These are phyloP conservation scores for Lontra canadensis DNA, from an alignment of 2,113 vertebrate genomes.

Conservation along the genomic window DNA sequence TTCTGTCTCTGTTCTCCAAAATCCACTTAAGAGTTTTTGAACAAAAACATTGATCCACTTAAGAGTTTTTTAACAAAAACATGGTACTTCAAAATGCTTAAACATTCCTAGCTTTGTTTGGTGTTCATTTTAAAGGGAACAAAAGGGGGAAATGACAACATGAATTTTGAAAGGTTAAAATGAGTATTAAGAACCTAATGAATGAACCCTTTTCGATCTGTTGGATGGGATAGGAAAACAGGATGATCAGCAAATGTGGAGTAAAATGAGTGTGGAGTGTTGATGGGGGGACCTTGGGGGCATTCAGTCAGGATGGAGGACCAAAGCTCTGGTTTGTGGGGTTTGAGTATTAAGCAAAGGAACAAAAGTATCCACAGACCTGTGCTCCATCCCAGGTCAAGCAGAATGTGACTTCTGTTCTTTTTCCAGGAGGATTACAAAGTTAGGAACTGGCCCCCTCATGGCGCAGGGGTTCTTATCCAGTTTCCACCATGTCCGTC, in stretches of 20 bases:
- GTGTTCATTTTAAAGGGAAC: constrained; percentile 13
- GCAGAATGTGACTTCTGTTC: neutral
- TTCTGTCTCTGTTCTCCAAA: neutral
- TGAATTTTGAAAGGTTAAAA: neutral
- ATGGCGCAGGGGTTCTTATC: neutral
- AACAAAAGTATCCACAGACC: neutral
- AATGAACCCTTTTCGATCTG: neutral
- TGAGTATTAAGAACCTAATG: neutral
- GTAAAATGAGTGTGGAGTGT: neutral
- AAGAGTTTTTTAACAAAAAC: neutral
- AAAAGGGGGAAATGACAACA: neutral
- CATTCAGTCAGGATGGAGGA: neutral
- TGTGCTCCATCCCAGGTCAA: neutral
- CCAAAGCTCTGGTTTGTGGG: neutral
- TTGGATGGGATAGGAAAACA: neutral
- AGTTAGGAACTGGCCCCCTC: neutral
- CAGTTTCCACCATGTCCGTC: neutral
- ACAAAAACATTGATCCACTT: neutral
- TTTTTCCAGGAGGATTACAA: neutral
- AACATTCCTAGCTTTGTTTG: neutral
- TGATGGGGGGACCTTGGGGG: neutral
- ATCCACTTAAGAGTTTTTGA: neutral
- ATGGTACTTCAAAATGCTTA: neutral
- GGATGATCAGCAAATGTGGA: neutral
- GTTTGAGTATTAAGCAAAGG: neutral